Evolutionary conservation across 2,113 vertebrate species (phyloP).

Genomic region (Sus scrofa): DNA sequence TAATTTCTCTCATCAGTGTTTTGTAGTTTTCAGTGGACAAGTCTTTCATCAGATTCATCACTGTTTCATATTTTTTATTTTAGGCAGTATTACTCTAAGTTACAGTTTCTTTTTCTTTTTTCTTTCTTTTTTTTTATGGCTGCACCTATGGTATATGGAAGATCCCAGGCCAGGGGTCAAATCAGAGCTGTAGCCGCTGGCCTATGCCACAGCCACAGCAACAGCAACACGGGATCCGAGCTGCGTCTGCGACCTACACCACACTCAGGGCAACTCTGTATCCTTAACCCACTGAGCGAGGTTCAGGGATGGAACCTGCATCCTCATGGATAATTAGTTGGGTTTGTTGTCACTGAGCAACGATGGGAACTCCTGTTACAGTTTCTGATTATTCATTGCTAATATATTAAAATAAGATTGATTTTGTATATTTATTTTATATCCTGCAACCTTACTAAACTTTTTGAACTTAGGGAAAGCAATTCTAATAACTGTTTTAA

Average conservation of each 20-base stretch:
- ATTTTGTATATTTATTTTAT: background rate
- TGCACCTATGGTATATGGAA: no score
- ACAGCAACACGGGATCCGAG: no score
- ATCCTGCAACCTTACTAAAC: constrained; percentile 17
- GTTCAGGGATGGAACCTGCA: no score
- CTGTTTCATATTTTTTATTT: background rate
- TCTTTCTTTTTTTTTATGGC: no score
- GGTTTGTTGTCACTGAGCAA: no score
- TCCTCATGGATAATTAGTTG: no score
- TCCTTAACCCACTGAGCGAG: no score
- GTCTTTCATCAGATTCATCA: background rate
- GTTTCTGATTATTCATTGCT: constrained; percentile 23
- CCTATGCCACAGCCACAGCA: no score
- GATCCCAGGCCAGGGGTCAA: no score
- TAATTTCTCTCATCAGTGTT: background rate
- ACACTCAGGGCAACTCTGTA: no score
- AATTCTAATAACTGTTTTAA: background rate
- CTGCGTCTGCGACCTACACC: no score
- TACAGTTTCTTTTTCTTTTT: background rate
- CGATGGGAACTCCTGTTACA: background rate
- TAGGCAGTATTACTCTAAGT: background rate
- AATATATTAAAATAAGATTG: background rate
- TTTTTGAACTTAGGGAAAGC: background rate
- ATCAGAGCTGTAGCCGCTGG: no score
- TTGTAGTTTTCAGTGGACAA: background rate